Percentiles rank a stretch among this genome's conserved stretches.
These are phyloP conservation scores for Nasonia giraulti DNA, from an alignment of 1,140 invertebrate genomes.

Conservation along the genomic window DNA sequence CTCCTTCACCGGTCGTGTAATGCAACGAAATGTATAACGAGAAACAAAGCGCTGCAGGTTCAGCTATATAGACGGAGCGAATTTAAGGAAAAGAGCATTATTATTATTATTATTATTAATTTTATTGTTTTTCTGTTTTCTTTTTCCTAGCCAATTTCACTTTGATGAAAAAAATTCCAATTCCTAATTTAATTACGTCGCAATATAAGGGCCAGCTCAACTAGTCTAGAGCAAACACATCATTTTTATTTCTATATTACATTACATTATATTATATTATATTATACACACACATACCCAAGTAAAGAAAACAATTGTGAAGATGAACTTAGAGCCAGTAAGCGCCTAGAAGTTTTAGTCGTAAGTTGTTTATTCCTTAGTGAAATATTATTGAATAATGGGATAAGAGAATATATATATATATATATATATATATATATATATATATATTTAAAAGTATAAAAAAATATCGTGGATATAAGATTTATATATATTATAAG, in stretches of 20 bases:
- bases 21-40: background rate
- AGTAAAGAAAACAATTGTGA: slow-evolving; percentile 58
- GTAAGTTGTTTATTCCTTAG: slow-evolving; percentile 51
- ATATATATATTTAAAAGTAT: slow-evolving; percentile 49
- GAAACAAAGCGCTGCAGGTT: slow-evolving; percentile 63
- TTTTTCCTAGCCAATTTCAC: slow-evolving; percentile 66
- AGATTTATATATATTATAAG: slow-evolving; percentile 34
- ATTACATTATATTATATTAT: background rate
- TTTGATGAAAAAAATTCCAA: slow-evolving; percentile 66
- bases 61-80: slow-evolving; percentile 57
- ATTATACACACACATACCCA: background rate
- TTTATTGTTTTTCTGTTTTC: slow-evolving; percentile 59
- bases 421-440: too few relatives aligned
- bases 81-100: slow-evolving; percentile 38
- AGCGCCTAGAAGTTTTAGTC: slow-evolving; percentile 48
- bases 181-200: slow-evolving; percentile 63
- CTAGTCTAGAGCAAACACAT: slow-evolving; percentile 72
- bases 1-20: background rate
- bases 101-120: slow-evolving; percentile 39
- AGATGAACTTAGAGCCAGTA: slow-evolving; percentile 67
- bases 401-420: slow-evolving; percentile 20
- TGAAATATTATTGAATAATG: slow-evolving; percentile 56
- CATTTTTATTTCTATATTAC: slow-evolving; percentile 57
- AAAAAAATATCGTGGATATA: slow-evolving; percentile 33
- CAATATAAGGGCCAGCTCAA: slow-evolving; percentile 72